A percentile compares a stretch with the other conserved stretches of the same genome.
These are phyloP conservation scores for Nasalis larvatus DNA, from an alignment of 2,113 vertebrate species.

Conservation along the genomic window DNA sequence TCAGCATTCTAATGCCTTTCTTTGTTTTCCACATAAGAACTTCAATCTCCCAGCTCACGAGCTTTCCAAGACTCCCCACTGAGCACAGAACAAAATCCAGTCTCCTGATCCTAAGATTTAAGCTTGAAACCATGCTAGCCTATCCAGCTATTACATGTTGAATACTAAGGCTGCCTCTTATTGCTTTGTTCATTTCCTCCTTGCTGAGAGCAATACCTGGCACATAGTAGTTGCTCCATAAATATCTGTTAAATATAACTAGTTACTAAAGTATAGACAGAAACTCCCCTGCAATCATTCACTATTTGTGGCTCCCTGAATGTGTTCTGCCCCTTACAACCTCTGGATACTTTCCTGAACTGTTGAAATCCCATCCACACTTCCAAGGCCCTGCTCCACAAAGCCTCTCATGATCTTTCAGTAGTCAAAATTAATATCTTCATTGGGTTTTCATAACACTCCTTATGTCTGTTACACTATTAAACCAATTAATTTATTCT, in stretches of 20 bases:
- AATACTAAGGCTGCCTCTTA: not conserved
- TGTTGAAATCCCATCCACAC: not conserved
- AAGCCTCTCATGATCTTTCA: not conserved
- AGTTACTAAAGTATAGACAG: not conserved
- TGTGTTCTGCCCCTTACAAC: not conserved
- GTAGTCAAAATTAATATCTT: not conserved
- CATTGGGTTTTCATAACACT: not conserved
- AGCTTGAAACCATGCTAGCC: not conserved
- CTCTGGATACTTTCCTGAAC: not conserved
- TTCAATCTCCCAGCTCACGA: not conserved
- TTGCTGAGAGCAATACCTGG: not conserved
- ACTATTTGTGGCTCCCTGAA: not conserved
- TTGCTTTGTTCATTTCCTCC: not conserved
- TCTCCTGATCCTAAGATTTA: not conserved
- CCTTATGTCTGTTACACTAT: not conserved
- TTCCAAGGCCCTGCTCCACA: not conserved
- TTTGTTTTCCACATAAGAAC: slow-evolving; percentile 17
- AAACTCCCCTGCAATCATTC: not conserved
- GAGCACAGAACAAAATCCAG: not conserved
- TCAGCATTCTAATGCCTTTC: not conserved
- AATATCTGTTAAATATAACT: not conserved
- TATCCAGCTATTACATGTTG: not conserved
- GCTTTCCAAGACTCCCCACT: not conserved
- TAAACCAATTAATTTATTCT: not conserved
- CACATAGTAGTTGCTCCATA: not conserved